Conservation (phyloP, 1,140 invertebrate species). For the Drosophila cardini region DNA sequence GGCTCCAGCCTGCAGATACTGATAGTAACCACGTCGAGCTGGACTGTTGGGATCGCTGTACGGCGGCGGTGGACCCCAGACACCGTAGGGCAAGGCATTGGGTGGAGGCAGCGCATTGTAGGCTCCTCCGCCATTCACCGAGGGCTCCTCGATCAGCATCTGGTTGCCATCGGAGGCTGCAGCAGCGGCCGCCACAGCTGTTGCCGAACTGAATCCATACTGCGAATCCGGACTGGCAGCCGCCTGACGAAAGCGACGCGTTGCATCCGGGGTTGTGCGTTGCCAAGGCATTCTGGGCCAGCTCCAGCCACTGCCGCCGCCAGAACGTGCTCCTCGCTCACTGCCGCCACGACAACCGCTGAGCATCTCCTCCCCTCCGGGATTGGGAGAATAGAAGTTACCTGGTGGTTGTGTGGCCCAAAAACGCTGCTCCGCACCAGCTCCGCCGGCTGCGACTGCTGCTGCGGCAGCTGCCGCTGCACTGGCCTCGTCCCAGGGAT, state of each 20-base stretch:
- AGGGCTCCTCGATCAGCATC: conserved; percentile 65
- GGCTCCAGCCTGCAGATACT: conserved; percentile 78
- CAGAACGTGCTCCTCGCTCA: conserved; percentile 84
- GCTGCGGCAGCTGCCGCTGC: conserved; percentile 64
- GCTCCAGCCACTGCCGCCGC: conserved; percentile 87
- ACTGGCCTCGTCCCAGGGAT: conserved; percentile 79
- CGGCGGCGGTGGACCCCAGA: conserved; percentile 91
- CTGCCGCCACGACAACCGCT: conserved; percentile 30
- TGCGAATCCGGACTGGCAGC: conserved; percentile 87
- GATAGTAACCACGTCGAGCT: conserved; percentile 85
- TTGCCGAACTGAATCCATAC: conserved; percentile 86
- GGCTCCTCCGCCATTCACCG: conserved; percentile 25
- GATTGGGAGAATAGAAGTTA: conserved; percentile 93
- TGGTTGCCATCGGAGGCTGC: conserved; percentile 61
- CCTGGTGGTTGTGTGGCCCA: conserved; percentile 85
- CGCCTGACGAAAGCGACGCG: conserved; percentile 74
- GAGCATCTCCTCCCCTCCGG: conserved; percentile 86
- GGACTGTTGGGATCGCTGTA: conserved; percentile 90
- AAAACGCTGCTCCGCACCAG: conserved; percentile 65
- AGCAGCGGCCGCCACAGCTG: conserved; percentile 65
- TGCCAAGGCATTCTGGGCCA: conserved; percentile 87
- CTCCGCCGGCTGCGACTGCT: conserved; percentile 51
- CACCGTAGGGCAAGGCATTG: conserved; percentile 81
- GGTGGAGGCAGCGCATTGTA: conserved; percentile 63
- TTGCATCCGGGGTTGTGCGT: conserved; percentile 76